Evolutionary conservation across 2,113 vertebrate genomes (phyloP).

Genomic region (Pedionomus torquatus): DNA sequence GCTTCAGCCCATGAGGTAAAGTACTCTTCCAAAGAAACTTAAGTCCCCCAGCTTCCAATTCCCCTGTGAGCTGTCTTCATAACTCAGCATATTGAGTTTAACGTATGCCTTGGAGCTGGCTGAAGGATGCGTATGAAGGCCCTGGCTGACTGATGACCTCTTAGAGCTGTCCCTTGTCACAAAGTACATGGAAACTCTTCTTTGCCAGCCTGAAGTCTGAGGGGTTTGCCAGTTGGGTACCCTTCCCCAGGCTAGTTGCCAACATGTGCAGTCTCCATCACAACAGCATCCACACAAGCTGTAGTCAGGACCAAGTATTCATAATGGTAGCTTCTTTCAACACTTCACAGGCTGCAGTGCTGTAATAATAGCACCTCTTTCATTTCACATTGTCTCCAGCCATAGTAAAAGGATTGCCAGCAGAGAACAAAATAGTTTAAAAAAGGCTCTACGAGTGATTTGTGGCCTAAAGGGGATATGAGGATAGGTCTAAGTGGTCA

Average conservation of each 20-base stretch:
- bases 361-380: background rate
- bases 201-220: background rate
- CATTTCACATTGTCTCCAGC: background rate
- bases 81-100: background rate
- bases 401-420: background rate
- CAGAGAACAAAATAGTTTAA: background rate
- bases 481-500: background rate
- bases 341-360: background rate
- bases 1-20: background rate
- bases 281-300: background rate
- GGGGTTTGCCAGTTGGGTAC: fast-evolving
- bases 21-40: background rate
- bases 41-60: background rate
- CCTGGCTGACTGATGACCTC: background rate
- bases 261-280: background rate
- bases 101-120: background rate
- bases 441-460: background rate
- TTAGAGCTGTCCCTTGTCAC: background rate
- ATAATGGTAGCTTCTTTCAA: background rate
- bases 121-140: background rate
- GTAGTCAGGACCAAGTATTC: background rate
- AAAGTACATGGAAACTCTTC: background rate
- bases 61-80: background rate
- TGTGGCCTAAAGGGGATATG: background rate
- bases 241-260: background rate